Evolutionary conservation across 1,140 invertebrate species (phyloP), one percentile per base, ranked within the genome.

Genomic region (Caenorhabditis remanei): DNA sequence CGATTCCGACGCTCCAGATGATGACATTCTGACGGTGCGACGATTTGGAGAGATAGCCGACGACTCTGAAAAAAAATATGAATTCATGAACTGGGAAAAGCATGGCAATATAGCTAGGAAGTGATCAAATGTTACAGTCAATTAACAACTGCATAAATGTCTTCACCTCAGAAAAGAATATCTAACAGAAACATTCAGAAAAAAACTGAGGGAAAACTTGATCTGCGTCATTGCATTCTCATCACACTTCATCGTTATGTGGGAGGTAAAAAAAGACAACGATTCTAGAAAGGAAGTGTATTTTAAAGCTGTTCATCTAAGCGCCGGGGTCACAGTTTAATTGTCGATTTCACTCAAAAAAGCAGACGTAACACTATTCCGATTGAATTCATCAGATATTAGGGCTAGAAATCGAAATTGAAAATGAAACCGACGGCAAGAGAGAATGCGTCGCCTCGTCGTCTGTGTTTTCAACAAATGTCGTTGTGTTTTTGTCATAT

Each of bases 1-100:
- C 11, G 71, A 79, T 79, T 79, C 71, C 4, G 71, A 79, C 71
- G 71, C 71, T 79, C 71, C 71, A 53, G 71, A 79, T 0, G 71
- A 79, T 13, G 71, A 79, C 71, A 79, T 79, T 79, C 71, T 41
- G 11, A 50, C 41, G 46, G 43, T 79, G 24, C 71, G 71, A 24
- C 46, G 71, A 53, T 50, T 79, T 48, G 71, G 71, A 32, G 71
- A 79, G n/a, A 79, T 79, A n/a, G 14, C 43, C 71, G 46, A 79
- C 71, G 71, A 53, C 46, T 79, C 71, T 79, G 71, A n/a, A 79
- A 79, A 53, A 46, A 46, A 14, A 46, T 19, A 4, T 32, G 13
- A 63, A 11, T 21, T 63, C 13, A 32, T 13, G 19, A 11, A 40
- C n/a, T 13, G 24, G n/a, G n/a, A n/a, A n/a, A 14, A 11, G 4